A percentile compares a stretch with the other conserved stretches of the same genome.
phyloP scores from a whole-genome alignment of 2,888 invertebrate genomes.

The Volucella zonaria region DNA sequence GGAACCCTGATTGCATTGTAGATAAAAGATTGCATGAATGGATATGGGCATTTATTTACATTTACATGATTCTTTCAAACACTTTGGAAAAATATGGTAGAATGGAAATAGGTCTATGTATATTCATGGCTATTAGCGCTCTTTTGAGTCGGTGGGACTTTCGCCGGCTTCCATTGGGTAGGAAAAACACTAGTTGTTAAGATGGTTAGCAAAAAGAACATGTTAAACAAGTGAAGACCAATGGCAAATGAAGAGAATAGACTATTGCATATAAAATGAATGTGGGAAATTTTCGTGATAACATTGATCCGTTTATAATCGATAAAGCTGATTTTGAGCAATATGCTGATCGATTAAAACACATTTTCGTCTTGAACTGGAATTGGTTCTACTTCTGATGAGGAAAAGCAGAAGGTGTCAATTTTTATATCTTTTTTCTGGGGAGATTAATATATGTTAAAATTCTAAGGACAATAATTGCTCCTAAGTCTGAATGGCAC shows the following conservation, averaged over 20 bases:
- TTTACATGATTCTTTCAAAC: too few species aligned
- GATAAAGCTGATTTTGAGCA: conserved; percentile 25
- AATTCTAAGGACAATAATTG: conserved; percentile 5
- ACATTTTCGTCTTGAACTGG: conserved; percentile 18
- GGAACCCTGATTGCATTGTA: too few species aligned
- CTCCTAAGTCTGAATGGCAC: conserved; percentile 27
- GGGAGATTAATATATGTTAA: conserved; percentile 24
- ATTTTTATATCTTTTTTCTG: conserved; percentile 4
- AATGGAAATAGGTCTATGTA: too few species aligned
- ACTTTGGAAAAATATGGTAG: too few species aligned
- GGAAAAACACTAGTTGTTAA: too few species aligned
- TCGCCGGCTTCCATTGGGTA: too few species aligned
- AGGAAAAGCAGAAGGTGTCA: not conserved
- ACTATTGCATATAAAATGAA: conserved; percentile 11
- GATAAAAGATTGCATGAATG: too few species aligned
- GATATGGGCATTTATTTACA: too few species aligned
- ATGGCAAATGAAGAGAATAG: not conserved
- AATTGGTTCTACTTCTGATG: not conserved
- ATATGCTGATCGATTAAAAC: conserved; percentile 28
- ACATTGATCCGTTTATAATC: conserved; percentile 30
- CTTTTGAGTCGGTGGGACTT: too few species aligned
- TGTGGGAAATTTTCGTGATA: conserved; percentile 26
- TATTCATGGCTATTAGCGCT: too few species aligned
- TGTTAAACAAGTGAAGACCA: not conserved
- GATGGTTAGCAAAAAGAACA: not conserved